Evolutionary conservation across 2,888 invertebrate genomes (phyloP).

Genomic region (Cheilosia urbana): DNA sequence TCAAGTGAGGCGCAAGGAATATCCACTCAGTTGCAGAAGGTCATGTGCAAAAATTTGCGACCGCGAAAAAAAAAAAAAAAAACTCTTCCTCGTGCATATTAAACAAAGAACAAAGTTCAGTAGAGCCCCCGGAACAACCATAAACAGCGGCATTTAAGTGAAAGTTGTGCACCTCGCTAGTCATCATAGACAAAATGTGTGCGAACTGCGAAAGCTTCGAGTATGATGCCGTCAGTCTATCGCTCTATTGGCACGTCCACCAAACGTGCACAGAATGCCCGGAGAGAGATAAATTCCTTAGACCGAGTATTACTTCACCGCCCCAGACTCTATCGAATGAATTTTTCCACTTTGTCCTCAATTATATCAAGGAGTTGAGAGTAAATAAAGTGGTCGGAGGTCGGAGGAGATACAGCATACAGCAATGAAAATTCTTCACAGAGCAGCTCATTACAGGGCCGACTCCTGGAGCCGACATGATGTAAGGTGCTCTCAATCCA

Average conservation of each 20-base stretch:
- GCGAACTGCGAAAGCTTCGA: constrained; percentile 34
- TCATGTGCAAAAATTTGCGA: not conserved
- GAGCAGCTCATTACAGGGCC: constrained; percentile 63
- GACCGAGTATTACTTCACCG: constrained; percentile 39
- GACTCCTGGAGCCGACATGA: constrained; percentile 30
- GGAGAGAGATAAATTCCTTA: constrained; percentile 58
- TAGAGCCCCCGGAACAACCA: constrained; percentile 6
- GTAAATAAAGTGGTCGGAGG: constrained; percentile 39
- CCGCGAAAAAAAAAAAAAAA: not conserved
- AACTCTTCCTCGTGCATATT: constrained; percentile 10
- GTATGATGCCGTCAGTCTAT: constrained; percentile 34
- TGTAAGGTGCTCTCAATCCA: constrained; percentile 39
- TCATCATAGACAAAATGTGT: constrained; percentile 1
- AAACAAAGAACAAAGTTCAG: constrained; percentile 26
- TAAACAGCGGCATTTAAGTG: constrained; percentile 57
- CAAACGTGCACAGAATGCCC: constrained; percentile 61
- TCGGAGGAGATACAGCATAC: constrained; percentile 15
- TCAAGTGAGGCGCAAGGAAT: not conserved
- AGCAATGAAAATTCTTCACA: constrained; percentile 66
- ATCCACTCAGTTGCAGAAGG: not conserved
- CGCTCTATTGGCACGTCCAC: constrained; percentile 67
- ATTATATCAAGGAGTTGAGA: constrained; percentile 71
- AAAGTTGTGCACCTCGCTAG: constrained; percentile 56
- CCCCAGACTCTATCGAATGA: constrained; percentile 48
- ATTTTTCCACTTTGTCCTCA: constrained; percentile 65